Conservation (phyloP, 2,797 vertebrate species). For the Mus minutoides region DNA sequence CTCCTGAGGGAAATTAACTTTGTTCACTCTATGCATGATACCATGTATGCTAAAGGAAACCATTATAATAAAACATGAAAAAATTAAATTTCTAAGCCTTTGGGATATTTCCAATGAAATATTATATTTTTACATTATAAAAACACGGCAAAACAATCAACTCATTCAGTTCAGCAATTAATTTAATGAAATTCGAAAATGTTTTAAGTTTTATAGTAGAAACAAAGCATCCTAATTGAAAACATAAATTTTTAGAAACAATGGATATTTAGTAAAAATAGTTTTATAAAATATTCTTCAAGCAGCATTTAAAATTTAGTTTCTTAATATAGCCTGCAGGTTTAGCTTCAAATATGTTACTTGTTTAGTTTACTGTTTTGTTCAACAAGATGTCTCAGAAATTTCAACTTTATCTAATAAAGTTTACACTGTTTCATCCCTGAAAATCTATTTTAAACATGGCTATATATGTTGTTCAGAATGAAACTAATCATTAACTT, state of each 20-base stretch:
- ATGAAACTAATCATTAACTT: neutral
- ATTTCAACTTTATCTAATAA: conserved; percentile 55
- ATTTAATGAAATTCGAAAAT: neutral
- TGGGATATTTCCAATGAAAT: neutral
- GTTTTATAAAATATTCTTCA: neutral
- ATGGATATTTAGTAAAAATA: neutral
- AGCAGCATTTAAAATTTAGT: conserved; percentile 25
- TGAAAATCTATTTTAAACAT: neutral
- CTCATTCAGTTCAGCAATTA: neutral
- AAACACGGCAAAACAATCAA: neutral
- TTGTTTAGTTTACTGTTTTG: neutral
- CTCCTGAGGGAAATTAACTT: neutral
- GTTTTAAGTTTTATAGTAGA: neutral
- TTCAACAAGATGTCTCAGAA: neutral
- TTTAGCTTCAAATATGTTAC: neutral
- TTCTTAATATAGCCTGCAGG: neutral
- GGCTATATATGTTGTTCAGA: neutral
- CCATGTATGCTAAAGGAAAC: neutral
- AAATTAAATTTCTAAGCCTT: neutral
- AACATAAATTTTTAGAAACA: neutral
- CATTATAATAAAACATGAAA: neutral
- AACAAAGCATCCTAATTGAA: neutral
- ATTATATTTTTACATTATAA: neutral
- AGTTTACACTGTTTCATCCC: neutral
- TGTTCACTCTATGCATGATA: neutral